Base-by-base conservation (phyloP, 2,113 vertebrate species). In the Tursiops truncatus region DNA sequence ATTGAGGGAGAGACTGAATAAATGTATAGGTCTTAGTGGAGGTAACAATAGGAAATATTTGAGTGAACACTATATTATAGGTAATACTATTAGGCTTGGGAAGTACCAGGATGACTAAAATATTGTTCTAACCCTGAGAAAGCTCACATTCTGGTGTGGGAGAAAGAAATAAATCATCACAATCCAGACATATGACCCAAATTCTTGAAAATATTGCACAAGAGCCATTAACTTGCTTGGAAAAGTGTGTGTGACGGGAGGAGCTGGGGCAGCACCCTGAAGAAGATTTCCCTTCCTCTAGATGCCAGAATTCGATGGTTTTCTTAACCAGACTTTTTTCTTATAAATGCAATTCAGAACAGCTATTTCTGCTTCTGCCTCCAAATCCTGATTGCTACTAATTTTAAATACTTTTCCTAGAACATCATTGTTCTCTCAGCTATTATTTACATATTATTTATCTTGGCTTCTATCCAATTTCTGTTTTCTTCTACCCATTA, bases 131-230 rank as follows among this genome's bases (percentile, higher is more conserved):
- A 85, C 12, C 28, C 20, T 31, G 8, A 93, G 74, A 87, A 31
- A 89, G 12, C 50, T 79, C 73, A 68, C 17, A 70, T 94, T 87
- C 65, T 86, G 23, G 5, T 81, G 68, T 93, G 15, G 38, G 44
- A 71, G 18, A 62, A 77, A 91, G 15, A 62, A 86, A 60, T 50
- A 86, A 95, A 85, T 56, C 80, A 71, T 93, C 81, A 73, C 31
- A 92, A 47, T 47, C 70, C 44, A 89, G 28, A 80, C 21, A 33
- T 60, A 31, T 60, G 63, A 79, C 41, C 74, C 21, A 90, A 80
- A 80, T 92, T 92, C 70, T 92, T 96, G 13, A 94, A 89, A 93
- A 95, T 74, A 68, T 21, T 96, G 47, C 79, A 77, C 26, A 63
- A 63, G 41, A 81, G 38, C 70, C 33, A 76, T 74, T 25, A 65